phyloP scores from a whole-genome alignment of 2,113 vertebrate genomes.

The Girardinichthys multiradiatus region DNA sequence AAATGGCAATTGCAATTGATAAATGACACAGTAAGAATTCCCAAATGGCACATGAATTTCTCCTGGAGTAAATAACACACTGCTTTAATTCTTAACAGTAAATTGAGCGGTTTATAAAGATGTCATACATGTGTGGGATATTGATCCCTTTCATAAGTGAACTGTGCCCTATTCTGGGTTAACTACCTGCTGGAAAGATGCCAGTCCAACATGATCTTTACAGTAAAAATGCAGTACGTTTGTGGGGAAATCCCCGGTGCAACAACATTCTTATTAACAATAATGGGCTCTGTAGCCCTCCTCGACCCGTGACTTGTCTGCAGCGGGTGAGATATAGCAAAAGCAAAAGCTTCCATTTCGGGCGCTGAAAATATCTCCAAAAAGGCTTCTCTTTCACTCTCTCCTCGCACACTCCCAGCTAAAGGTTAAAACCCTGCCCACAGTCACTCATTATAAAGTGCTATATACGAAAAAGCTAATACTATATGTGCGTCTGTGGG shows the following conservation, averaged over 20 bases:
- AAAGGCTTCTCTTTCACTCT: slow-evolving; percentile 20
- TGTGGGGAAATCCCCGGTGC: slow-evolving; percentile 19
- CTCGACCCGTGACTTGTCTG: slow-evolving; percentile 29
- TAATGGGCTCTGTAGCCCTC: slow-evolving; percentile 19
- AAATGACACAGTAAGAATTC: slow-evolving; percentile 35
- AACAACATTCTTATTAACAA: slow-evolving; percentile 33
- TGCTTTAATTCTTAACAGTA: slow-evolving; percentile 21
- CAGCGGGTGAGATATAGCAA: background rate
- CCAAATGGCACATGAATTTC: slow-evolving; percentile 46
- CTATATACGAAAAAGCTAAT: slow-evolving; percentile 34
- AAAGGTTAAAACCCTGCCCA: slow-evolving; percentile 62
- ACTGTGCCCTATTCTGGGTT: slow-evolving; percentile 24
- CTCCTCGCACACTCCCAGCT: slow-evolving; percentile 10
- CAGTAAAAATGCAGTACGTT: background rate
- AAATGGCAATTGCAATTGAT: slow-evolving; percentile 50
- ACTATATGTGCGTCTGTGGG: slow-evolving; percentile 34
- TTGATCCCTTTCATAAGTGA: slow-evolving; percentile 18
- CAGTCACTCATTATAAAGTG: slow-evolving; percentile 54
- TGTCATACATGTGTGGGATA: slow-evolving; percentile 28
- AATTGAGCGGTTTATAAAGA: slow-evolving; percentile 20
- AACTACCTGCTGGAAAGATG: background rate
- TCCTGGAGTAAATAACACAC: slow-evolving; percentile 34
- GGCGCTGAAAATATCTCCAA: slow-evolving; percentile 25
- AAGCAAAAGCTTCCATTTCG: slow-evolving; percentile 15
- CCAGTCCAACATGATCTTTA: background rate